Evolutionary conservation across 2,113 vertebrate species (phyloP), one percentile per base, ranked within the genome.

Genomic region (Acanthisitta chloris): DNA sequence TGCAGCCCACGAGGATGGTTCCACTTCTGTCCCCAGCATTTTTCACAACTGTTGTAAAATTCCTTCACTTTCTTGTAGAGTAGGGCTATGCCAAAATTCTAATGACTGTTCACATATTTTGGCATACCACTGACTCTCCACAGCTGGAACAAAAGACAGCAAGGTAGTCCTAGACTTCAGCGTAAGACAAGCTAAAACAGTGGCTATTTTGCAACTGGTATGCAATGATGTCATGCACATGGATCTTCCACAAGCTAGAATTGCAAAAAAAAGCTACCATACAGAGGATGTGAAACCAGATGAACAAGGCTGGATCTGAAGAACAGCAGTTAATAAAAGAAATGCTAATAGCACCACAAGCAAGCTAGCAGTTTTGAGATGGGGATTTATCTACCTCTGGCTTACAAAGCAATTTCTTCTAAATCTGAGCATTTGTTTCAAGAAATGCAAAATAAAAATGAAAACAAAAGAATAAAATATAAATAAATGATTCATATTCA

Each of bases 221-320:
- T 8, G 34, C 2, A 1, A n/a, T 40, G 38, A 51, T 7, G 1
- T 9, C 54, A 81, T 4, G 18, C 10, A 33, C 14, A 13, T 5
- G 21, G 12, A 61, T 65, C 52, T 36, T 65, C 16, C 36, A 92
- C 25, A 49, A 81, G 28, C 40, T 54, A 55, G 12, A 84, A 57
- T 2, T 2, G 1, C 24, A 81, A 84, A 64, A 78, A 38, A 26
- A 6, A 4, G 14, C 28, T 48, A 57, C 33, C 19, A 52, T 10
- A 82, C 7, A 29, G 31, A 86, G 66, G 31, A 88, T 8, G 17
- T 38, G 61, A 87, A 94, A 72, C 2, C 23, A 42, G 24, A 71
- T 42, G 28, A 81, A 38, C 20, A 81, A 81, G 17, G 4, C 31
- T 6, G 1, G 33, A 14, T 25, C 34, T 40, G 40, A 64, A 70